phyloP scores from a whole-genome alignment of 1,140 invertebrate genomes.

The Acromyrmex charruanus region DNA sequence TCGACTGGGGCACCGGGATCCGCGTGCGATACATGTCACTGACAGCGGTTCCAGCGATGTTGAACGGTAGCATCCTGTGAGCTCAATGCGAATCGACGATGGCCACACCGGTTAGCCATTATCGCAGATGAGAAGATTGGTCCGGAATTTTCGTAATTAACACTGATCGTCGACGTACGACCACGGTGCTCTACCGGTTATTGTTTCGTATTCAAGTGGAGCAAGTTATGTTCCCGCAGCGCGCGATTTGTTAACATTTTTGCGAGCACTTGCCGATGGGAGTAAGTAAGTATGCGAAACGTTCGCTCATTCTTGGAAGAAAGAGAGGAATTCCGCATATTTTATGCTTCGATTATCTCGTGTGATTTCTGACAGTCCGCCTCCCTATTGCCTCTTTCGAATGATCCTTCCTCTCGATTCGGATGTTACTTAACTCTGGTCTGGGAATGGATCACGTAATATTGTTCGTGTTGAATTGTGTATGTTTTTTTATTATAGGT shows the following conservation, averaged over 20 bases:
- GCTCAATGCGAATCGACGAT: constrained; percentile 62
- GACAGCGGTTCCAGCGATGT: constrained; percentile 69
- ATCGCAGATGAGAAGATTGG: constrained; percentile 76
- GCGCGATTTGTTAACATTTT: constrained; percentile 28
- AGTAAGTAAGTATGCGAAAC: neutral
- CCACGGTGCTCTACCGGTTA: constrained; percentile 4
- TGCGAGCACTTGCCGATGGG: neutral
- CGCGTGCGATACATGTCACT: constrained; percentile 62
- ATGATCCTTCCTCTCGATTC: neutral
- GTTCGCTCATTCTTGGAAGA: constrained; percentile 15
- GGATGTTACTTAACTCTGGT: neutral
- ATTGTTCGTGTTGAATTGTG: neutral
- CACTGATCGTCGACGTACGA: constrained; percentile 21
- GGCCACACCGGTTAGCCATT: constrained; percentile 48
- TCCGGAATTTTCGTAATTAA: constrained; percentile 70
- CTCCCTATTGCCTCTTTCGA: neutral
- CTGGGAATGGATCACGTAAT: constrained; percentile 4
- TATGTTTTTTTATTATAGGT: neutral
- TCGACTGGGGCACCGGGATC: constrained; percentile 51
- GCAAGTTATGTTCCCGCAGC: neutral
- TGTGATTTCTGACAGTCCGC: neutral
- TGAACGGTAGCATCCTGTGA: constrained; percentile 79
- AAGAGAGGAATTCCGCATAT: constrained; percentile 6
- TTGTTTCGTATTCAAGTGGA: constrained; percentile 29
- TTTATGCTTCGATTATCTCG: constrained; percentile 23